Percentiles rank a stretch among this genome's conserved stretches.
phyloP scores from a whole-genome alignment of 1,140 invertebrate species.

The Dendrolimus punctatus region DNA sequence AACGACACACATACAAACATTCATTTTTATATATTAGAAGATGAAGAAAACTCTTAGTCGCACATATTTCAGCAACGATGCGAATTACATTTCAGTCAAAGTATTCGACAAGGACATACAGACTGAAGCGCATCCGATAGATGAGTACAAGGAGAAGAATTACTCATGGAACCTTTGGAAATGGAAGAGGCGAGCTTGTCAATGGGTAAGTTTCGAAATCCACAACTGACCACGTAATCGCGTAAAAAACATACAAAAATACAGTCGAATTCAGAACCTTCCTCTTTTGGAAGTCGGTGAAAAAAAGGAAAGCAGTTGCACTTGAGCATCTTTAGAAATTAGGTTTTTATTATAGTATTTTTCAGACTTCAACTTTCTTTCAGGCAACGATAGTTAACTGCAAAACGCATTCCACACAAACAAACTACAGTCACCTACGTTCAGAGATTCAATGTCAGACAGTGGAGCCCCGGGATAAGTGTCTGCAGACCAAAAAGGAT shows the following conservation, averaged over 20 bases:
- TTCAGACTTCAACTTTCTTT: neutral
- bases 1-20: too few relatives aligned
- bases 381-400: constrained; percentile 74
- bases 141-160: constrained; percentile 75
- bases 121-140: constrained; percentile 80
- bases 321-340: too few relatives aligned
- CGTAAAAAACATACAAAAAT: neutral
- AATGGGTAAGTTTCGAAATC: constrained; percentile 70
- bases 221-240: neutral
- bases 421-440: constrained; percentile 69
- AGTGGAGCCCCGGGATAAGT: constrained; percentile 52
- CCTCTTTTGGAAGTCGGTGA: too few relatives aligned
- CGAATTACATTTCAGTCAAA: neutral
- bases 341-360: too few relatives aligned
- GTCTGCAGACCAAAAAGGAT: constrained; percentile 73
- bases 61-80: too few relatives aligned
- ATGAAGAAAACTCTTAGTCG: too few relatives aligned
- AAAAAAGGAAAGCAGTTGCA: too few relatives aligned
- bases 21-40: too few relatives aligned
- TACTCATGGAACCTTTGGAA: constrained; percentile 88
- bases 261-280: too few relatives aligned
- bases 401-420: constrained; percentile 76
- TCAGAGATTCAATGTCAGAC: constrained; percentile 72
- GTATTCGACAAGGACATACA: constrained; percentile 76
- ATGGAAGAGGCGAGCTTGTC: constrained; percentile 77